Percentiles rank a stretch among this genome's conserved stretches.
phyloP scores from a whole-genome alignment of 2,113 vertebrate species.

The Malurus elegans region DNA sequence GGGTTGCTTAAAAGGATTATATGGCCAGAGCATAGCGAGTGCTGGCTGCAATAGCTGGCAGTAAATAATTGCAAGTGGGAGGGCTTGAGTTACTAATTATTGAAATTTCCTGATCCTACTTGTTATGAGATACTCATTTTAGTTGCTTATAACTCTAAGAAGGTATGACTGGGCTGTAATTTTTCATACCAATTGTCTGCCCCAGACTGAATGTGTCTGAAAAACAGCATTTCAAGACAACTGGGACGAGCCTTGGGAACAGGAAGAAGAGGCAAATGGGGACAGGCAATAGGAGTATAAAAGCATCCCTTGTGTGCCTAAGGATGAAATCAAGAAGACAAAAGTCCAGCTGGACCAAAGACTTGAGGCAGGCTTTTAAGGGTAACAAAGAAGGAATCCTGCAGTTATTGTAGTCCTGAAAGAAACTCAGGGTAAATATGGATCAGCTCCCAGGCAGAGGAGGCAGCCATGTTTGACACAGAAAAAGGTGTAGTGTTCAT shows the following conservation, averaged over 20 bases:
- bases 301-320: neutral
- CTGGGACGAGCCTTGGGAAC: neutral
- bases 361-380: neutral
- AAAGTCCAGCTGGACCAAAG: neutral
- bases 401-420: neutral
- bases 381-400: neutral
- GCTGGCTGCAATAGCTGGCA: neutral
- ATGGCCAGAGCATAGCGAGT: neutral
- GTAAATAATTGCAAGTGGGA: neutral
- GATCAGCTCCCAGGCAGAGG: neutral
- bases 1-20: neutral
- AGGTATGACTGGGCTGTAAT: neutral
- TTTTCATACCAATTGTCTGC: neutral
- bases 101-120: neutral
- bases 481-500: neutral
- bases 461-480: neutral
- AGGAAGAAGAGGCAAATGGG: neutral
- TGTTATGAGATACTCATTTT: neutral
- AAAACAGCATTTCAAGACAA: neutral
- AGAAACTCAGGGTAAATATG: neutral
- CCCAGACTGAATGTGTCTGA: neutral
- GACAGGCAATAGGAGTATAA: neutral
- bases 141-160: neutral
- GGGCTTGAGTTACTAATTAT: neutral
- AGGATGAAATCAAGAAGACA: conserved; percentile 1